A percentile compares a stretch with the other conserved stretches of the same genome.
These are phyloP conservation scores for Stegostoma tigrinum DNA, from an alignment of 2,113 vertebrate species.

Conservation along the genomic window DNA sequence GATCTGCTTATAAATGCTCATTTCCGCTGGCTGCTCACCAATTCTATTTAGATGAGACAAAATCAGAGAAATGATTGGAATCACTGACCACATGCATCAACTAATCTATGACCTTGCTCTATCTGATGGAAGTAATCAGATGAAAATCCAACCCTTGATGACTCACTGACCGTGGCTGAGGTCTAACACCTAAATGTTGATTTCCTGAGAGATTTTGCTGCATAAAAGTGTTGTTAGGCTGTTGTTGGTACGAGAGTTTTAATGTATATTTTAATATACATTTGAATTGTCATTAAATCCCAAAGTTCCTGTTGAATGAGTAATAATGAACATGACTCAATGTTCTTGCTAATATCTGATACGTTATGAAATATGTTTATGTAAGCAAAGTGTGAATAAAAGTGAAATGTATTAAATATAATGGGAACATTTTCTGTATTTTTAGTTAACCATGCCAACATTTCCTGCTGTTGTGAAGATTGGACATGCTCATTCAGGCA, in stretches of 20 bases:
- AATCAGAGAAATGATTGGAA: neutral
- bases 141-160: neutral
- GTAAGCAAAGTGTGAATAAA: neutral
- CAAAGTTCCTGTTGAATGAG: neutral
- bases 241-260: neutral
- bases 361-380: neutral
- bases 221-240: neutral
- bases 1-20: neutral
- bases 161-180: neutral
- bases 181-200: neutral
- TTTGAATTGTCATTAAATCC: neutral
- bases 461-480: constrained; percentile 99
- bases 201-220: neutral
- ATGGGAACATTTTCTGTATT: constrained; percentile 44
- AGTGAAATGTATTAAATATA: neutral
- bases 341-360: neutral
- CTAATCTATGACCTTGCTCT: neutral
- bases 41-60: neutral
- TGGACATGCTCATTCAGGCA: constrained; percentile 94
- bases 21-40: neutral
- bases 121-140: neutral
- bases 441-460: constrained; percentile 85
- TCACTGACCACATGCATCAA: neutral
- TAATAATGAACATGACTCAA: neutral
- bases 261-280: neutral